A percentile compares a stretch with the other conserved stretches of the same genome.
These are phyloP conservation scores for Mythimna loreyi DNA, from an alignment of 2,888 invertebrate genomes.

Conservation along the genomic window DNA sequence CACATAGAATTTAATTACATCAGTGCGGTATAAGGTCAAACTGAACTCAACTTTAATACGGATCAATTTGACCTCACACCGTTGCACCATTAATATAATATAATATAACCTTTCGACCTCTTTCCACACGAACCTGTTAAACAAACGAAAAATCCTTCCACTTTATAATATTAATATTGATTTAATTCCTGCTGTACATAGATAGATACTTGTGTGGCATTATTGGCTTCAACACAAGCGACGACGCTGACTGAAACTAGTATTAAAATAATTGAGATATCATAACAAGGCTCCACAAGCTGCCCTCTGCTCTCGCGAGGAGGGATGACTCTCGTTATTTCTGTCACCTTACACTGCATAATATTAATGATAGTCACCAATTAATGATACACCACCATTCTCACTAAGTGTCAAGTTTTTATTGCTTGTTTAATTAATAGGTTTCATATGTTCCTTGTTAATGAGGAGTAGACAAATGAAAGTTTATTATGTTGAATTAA, in stretches of 20 bases:
- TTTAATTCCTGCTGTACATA: not conserved
- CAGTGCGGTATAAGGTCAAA: too few species aligned
- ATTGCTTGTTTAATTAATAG: slow-evolving; percentile 17
- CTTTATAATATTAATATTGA: too few species aligned
- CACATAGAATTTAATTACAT: too few species aligned
- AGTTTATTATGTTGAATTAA: not conserved
- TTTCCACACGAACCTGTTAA: too few species aligned
- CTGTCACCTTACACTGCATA: slow-evolving; percentile 37
- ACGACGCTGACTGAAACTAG: not conserved
- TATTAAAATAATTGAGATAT: not conserved
- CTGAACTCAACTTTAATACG: too few species aligned
- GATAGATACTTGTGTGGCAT: not conserved
- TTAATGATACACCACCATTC: slow-evolving; percentile 32
- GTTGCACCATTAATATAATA: too few species aligned
- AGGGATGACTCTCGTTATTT: slow-evolving; percentile 46
- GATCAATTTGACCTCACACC: too few species aligned
- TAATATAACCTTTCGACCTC: too few species aligned
- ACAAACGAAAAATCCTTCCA: too few species aligned
- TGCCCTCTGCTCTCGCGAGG: slow-evolving; percentile 4
- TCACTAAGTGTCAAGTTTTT: slow-evolving; percentile 11
- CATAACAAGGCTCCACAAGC: slow-evolving; percentile 17
- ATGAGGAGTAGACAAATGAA: not conserved
- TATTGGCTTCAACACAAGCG: too few species aligned
- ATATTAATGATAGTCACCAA: slow-evolving; percentile 38
- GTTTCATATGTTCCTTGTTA: slow-evolving; percentile 9